phyloP scores from a whole-genome alignment of 1,140 invertebrate species.

The Myzus persicae region DNA sequence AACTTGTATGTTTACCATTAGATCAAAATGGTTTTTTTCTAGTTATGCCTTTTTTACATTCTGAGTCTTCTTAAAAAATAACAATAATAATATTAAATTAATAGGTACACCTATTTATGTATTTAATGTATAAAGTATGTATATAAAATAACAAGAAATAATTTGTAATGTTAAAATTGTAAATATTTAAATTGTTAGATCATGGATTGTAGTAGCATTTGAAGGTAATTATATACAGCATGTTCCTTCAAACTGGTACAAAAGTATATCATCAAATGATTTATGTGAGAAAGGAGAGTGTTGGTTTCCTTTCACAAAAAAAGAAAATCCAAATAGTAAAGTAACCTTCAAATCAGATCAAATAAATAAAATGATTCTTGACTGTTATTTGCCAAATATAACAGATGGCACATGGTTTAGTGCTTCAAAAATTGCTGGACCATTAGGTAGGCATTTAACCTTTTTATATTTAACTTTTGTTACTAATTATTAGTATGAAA shows the following conservation, averaged over 20 bases:
- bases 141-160: not conserved
- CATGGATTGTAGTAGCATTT: not conserved
- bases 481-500: not conserved
- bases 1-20: not conserved
- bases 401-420: not conserved
- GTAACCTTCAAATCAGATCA: not conserved
- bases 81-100: not conserved
- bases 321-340: not conserved
- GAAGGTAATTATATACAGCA: not conserved
- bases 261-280: not conserved
- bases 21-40: not conserved
- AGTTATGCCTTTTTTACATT: conserved; percentile 8
- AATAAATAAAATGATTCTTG: not conserved
- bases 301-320: not conserved
- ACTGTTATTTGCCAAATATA: not conserved
- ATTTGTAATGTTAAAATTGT: not conserved
- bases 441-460: not conserved
- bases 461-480: not conserved
- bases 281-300: not conserved
- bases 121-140: not conserved
- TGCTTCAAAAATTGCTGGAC: not conserved
- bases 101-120: no score
- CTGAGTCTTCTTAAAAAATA: not conserved
- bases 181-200: not conserved
- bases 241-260: not conserved